Base-by-base conservation (phyloP, 2,113 vertebrate species). In the Etia nguti region DNA sequence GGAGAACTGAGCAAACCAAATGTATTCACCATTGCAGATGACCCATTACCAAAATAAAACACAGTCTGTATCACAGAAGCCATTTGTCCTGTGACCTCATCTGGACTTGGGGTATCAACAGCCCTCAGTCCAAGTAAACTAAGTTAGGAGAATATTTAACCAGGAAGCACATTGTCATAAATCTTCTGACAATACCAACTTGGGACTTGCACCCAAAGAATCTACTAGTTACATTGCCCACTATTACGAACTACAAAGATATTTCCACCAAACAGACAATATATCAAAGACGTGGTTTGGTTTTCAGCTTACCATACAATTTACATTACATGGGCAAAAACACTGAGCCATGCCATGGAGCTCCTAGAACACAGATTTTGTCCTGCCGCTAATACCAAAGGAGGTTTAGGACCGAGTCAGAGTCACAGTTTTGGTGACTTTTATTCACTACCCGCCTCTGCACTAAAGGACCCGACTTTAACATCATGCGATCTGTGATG, bases 381-480 rank as follows among this genome's bases (percentile, higher is more conserved):
- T 26, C 13, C 38, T 43, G 65, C 1, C 1, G 2, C 41, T 73
- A 18, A 46, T 73, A 24, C 15, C 38, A 46, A 1, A 46, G 1
- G 15, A 26, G 38, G 22, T 46, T 73, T 46, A 26, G 1, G 22
- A 70, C 12, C 16, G 36, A 70, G 12, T 43, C 65, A 41, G n/a
- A 13, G 20, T 70, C 36, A 41, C 3, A 0, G 60, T 68, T 20
- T 68, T 41, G 62, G 62, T 68, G 62, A 68, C 65, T 43, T 70
- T 70, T 41, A 70, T 43, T 4, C 12, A 70, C 65, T 43, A 70
- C 24, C 36, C 3, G 1, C n/a, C 8, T 46, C 65, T 43, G 65
- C n/a, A 70, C n/a, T 65, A 65, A 65, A 65, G 20, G 34, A n/a
- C 20, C 60, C n/a, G 60, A 65, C 34, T 38, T 38, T 38, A 70